These are phyloP conservation scores for Picathartes gymnocephalus DNA, from an alignment of 2,113 vertebrate species.

Conservation along the genomic window DNA sequence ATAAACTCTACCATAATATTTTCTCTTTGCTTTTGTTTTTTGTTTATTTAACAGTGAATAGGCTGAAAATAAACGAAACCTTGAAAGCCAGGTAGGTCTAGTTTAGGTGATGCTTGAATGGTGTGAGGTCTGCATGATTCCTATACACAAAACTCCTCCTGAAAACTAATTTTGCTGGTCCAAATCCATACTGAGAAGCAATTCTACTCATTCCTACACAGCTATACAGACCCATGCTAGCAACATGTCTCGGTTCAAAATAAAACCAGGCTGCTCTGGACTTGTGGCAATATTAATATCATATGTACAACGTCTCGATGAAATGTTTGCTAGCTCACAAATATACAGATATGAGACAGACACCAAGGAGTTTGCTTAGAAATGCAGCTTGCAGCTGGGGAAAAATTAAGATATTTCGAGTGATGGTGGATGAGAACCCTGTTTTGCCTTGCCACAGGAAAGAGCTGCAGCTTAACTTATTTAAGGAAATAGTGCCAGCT, in stretches of 20 bases:
- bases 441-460: conserved; percentile 47
- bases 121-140: not conserved
- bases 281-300: conserved; percentile 64
- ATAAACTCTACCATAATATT: not conserved
- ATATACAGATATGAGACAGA: conserved; percentile 59
- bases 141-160: not conserved
- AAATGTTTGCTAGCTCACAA: conserved; percentile 44
- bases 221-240: conserved; percentile 42
- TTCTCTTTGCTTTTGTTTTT: not conserved
- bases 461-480: conserved; percentile 13
- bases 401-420: not conserved
- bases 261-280: conserved; percentile 46
- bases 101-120: not conserved
- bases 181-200: not conserved
- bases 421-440: conserved; percentile 25
- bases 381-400: conserved; percentile 18
- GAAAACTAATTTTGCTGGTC: not conserved
- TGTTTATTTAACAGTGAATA: not conserved
- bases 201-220: conserved; percentile 36
- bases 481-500: conserved; percentile 59
- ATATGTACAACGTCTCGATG: conserved; percentile 67
- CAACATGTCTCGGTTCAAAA: conserved; percentile 38
- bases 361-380: conserved; percentile 9
- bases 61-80: conserved; percentile 8
- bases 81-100: not conserved